phyloP scores from a whole-genome alignment of 2,113 vertebrate species.

The Theristicus caerulescens region DNA sequence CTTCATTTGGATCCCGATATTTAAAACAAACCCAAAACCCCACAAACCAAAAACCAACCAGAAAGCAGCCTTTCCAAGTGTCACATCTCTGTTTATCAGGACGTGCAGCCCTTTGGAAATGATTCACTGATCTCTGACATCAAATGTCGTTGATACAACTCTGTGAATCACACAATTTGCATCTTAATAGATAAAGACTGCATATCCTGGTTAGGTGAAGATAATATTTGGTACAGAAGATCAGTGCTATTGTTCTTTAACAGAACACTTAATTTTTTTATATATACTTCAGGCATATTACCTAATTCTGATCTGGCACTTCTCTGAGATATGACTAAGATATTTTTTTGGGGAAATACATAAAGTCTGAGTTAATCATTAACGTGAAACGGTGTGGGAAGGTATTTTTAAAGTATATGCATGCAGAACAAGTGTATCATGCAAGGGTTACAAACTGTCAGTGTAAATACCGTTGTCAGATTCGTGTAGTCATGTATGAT shows the following conservation, averaged over 20 bases:
- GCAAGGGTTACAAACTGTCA: background rate
- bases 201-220: background rate
- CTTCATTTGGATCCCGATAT: background rate
- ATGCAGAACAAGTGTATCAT: background rate
- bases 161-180: background rate
- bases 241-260: background rate
- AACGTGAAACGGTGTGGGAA: background rate
- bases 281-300: background rate
- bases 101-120: background rate
- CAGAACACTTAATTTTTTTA: background rate
- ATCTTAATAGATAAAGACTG: background rate
- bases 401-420: background rate
- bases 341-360: background rate
- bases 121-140: background rate
- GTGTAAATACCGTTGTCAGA: background rate
- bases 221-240: background rate
- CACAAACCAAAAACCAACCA: background rate
- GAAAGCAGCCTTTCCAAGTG: background rate
- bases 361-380: background rate
- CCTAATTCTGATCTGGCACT: background rate
- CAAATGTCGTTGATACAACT: background rate
- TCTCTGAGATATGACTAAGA: background rate
- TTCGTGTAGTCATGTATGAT: background rate
- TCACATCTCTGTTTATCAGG: background rate
- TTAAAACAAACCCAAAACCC: background rate